Evolutionary conservation across 2,888 invertebrate genomes (phyloP), one percentile per base, ranked within the genome.

Genomic region (Callimorpha dominula): DNA sequence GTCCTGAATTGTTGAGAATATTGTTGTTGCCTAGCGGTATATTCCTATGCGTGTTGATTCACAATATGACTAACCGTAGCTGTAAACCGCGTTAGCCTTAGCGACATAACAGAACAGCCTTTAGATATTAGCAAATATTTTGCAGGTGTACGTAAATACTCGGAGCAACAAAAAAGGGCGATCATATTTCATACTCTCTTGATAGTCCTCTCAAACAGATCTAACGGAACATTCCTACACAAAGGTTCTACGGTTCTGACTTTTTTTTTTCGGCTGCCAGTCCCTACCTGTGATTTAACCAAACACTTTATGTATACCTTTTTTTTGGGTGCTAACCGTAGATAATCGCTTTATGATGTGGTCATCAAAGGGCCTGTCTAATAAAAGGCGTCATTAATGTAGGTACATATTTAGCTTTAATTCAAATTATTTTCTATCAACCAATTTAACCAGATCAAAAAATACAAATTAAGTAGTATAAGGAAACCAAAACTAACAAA

Each of bases 401-500:
- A 9, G n/a, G 4, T 14, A 20, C 8, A 20, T 31, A 31, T 43
- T 68, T 12, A 43, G 14, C 20, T 11, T 60, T 46, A 3, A 15
- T 65, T 46, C 31, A 31, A 49, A 65, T 57, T 20, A 60, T 15
- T 17, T 60, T 60, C 60, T 49, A 49, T 4, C 43, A 46, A 9
- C 31, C 49, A 15, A 12, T 20, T 46, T 31, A 31, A 20, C 46
- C 11, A 43, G 54, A 71, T 81, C 62, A 76, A 74, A n/a, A 57
- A 60, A 78, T 73, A 63, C 71, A 75, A 67, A 74, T 84, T 85
- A 87, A 77, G 85, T 86, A 84, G 79, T 84, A 83, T 85, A 80
- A 81, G 81, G 86, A 89, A 92, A 89, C 88, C 83, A 88, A 92
- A 93, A 91, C 89, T 93, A 93, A 95, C 95, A 95, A 95, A 95